These are phyloP conservation scores for Peucedramus taeniatus DNA, from an alignment of 2,113 vertebrate species.

Conservation along the genomic window DNA sequence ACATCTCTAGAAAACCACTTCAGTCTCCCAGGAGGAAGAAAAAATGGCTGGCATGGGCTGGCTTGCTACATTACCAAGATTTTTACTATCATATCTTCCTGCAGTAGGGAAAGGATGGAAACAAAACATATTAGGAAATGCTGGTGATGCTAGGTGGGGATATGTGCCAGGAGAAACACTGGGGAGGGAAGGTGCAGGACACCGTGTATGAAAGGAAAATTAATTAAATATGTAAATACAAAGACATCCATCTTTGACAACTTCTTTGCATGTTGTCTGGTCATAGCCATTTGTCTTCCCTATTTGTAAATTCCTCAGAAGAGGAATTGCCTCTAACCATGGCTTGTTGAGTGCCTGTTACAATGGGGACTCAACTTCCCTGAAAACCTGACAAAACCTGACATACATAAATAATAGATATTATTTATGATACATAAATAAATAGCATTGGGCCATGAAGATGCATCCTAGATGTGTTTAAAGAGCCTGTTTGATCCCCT, in stretches of 20 bases:
- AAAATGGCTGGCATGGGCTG: not conserved
- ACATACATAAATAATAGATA: conserved; percentile 37
- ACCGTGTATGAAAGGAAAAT: not conserved
- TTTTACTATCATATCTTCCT: not conserved
- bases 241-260: conserved; percentile 13
- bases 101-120: not conserved
- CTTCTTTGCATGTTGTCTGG: conserved; percentile 2
- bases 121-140: not conserved
- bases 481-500: not conserved
- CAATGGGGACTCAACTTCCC: not conserved
- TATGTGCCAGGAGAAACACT: not conserved
- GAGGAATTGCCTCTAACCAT: conserved; percentile 13
- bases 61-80: not conserved
- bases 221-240: not conserved
- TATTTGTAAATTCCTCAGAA: conserved; percentile 13
- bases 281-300: conserved; percentile 38
- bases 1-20: not conserved
- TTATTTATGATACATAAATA: conserved; percentile 27
- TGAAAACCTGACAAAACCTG: not conserved
- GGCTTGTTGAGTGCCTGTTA: not conserved
- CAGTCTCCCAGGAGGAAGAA: not conserved
- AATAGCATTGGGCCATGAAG: not conserved
- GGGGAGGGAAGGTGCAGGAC: not conserved
- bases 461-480: not conserved
- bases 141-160: not conserved